phyloP scores from a whole-genome alignment of 2,888 invertebrate species.

The Mimas tiliae region DNA sequence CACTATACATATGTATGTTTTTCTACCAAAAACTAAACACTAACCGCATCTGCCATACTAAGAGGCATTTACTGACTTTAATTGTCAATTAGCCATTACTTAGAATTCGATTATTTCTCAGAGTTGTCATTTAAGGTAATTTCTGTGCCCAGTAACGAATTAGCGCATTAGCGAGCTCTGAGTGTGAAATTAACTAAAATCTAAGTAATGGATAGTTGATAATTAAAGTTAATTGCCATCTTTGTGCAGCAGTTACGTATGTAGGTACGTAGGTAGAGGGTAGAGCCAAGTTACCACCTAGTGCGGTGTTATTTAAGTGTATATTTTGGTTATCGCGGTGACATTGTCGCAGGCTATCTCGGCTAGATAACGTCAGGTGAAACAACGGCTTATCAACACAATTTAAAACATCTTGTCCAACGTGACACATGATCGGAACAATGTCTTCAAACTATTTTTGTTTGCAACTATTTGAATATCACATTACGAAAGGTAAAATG shows the following conservation, averaged over 20 bases:
- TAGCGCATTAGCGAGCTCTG: too few relatives aligned
- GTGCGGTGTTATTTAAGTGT: constrained; percentile 16
- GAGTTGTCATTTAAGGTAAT: too few relatives aligned
- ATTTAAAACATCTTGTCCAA: constrained; percentile 2
- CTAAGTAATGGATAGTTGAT: too few relatives aligned
- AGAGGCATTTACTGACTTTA: too few relatives aligned
- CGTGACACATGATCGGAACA: constrained; percentile 6
- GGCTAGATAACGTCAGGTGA: constrained; percentile 17
- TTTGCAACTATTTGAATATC: neutral
- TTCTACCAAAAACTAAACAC: too few relatives aligned
- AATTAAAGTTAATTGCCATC: too few relatives aligned
- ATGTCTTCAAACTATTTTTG: neutral
- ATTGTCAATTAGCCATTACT: too few relatives aligned
- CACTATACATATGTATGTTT: too few relatives aligned
- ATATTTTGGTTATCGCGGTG: constrained; percentile 4
- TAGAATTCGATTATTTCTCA: too few relatives aligned
- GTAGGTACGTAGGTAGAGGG: neutral
- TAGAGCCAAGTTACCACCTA: neutral
- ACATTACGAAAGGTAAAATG: neutral
- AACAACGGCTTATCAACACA: constrained; percentile 11
- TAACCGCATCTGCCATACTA: too few relatives aligned
- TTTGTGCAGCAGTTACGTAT: neutral
- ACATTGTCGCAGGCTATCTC: constrained; percentile 19
- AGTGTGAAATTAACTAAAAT: too few relatives aligned
- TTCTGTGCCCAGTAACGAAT: too few relatives aligned